A percentile compares a stretch with the other conserved stretches of the same genome.
These are phyloP conservation scores for Neomonachus schauinslandi DNA, from an alignment of 2,113 vertebrate genomes.

Conservation along the genomic window DNA sequence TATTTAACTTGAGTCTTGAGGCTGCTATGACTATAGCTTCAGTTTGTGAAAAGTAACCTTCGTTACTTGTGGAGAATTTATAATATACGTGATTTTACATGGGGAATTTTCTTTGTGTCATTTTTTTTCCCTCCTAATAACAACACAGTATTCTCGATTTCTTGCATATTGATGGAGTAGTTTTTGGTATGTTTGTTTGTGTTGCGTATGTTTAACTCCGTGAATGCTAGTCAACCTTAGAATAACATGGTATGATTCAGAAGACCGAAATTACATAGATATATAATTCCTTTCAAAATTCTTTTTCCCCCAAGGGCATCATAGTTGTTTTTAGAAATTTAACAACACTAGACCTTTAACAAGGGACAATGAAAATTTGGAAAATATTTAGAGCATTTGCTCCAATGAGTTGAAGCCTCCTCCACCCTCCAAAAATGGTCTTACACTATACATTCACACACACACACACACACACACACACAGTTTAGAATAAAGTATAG, in stretches of 20 bases:
- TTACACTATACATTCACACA: background rate
- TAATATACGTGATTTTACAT: background rate
- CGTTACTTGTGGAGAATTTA: conserved; percentile 52
- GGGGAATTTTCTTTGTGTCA: background rate
- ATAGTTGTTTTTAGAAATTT: background rate
- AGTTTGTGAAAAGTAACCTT: conserved; percentile 56
- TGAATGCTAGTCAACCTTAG: background rate
- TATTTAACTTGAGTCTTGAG: conserved; percentile 52
- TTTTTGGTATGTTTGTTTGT: background rate
- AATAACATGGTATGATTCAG: background rate
- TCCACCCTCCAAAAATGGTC: background rate
- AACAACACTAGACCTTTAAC: background rate
- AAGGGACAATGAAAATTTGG: background rate
- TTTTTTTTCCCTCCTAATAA: background rate
- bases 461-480: background rate
- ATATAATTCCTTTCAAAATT: background rate
- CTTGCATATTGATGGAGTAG: background rate
- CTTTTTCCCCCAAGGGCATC: background rate
- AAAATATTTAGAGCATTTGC: background rate
- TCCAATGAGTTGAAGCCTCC: background rate
- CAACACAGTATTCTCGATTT: background rate
- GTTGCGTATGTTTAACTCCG: background rate
- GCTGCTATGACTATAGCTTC: conserved; percentile 4
- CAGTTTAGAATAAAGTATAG: background rate
- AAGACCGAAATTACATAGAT: background rate